phyloP scores from a whole-genome alignment of 2,888 invertebrate species.

The Halocaridina rubra region DNA sequence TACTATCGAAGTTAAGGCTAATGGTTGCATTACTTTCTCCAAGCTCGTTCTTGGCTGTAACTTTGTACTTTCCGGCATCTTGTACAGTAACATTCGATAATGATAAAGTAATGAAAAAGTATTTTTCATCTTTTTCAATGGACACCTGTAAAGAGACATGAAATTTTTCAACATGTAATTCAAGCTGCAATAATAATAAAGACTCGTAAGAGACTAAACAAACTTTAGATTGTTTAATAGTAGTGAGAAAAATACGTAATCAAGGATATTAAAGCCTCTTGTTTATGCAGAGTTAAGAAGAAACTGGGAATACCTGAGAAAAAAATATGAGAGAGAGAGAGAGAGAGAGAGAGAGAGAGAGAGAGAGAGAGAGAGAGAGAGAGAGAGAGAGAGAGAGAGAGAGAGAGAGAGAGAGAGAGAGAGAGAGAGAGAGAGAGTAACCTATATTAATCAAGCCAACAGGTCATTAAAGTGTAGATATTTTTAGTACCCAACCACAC shows the following conservation, averaged over 20 bases:
- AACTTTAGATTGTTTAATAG: too few species aligned
- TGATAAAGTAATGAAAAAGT: slow-evolving; percentile 92
- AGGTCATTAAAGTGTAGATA: neutral
- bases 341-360: neutral
- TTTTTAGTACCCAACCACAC: too few species aligned
- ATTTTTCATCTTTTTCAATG: slow-evolving; percentile 91
- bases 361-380: neutral
- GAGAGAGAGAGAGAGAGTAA: neutral
- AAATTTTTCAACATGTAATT: too few species aligned
- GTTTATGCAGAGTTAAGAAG: too few species aligned
- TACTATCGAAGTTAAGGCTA: slow-evolving; percentile 98
- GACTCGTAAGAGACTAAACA: too few species aligned
- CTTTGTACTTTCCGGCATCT: slow-evolving; percentile 97
- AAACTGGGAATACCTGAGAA: too few species aligned
- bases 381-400: neutral
- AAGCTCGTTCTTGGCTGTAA: slow-evolving; percentile 96
- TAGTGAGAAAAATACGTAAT: too few species aligned
- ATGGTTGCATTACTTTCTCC: slow-evolving; percentile 97
- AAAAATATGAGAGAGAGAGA: neutral
- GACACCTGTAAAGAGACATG: slow-evolving; percentile 75
- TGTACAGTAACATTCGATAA: slow-evolving; percentile 95
- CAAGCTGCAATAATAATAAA: too few species aligned
- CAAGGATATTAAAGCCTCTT: too few species aligned
- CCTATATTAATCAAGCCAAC: neutral
- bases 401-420: neutral